Evolutionary conservation across 2,888 invertebrate species (phyloP).

Genomic region (Panzeria rudis): DNA sequence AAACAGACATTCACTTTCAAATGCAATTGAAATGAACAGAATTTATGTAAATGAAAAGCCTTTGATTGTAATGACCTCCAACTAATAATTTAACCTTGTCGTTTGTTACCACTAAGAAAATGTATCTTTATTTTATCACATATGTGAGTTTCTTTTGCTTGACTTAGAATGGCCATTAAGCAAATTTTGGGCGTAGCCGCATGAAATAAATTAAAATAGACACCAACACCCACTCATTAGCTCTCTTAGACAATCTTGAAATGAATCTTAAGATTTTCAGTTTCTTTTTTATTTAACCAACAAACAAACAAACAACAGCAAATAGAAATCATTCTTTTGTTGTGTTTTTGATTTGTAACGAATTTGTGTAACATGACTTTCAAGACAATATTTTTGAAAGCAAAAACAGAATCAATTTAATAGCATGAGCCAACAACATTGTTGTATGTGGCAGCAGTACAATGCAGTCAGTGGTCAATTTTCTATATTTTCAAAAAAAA

Average conservation of each 20-base stretch:
- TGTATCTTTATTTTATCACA: background rate
- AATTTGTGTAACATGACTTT: conserved; percentile 64
- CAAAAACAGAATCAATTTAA: conserved; percentile 16
- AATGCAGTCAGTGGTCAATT: conserved; percentile 26
- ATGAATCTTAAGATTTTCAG: conserved; percentile 45
- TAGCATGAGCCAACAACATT: conserved; percentile 31
- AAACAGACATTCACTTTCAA: conserved; percentile 15
- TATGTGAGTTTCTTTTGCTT: conserved; percentile 9
- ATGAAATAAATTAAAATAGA: conserved; percentile 52
- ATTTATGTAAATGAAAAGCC: background rate
- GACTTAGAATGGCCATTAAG: conserved; percentile 38
- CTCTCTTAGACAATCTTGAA: conserved; percentile 22
- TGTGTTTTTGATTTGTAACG: conserved; percentile 62
- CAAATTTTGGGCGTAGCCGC: conserved; percentile 62
- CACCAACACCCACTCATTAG: conserved; percentile 55
- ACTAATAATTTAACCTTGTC: conserved; percentile 64
- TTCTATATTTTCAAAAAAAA: background rate
- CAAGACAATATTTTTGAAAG: conserved; percentile 56
- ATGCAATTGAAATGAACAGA: background rate
- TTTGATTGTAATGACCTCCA: conserved; percentile 62
- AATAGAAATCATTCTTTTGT: conserved; percentile 4
- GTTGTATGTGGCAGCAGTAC: conserved; percentile 3
- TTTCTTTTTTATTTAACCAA: background rate
- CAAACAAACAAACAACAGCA: background rate
- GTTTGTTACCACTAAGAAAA: too few relatives aligned